Base-by-base conservation (phyloP, 2,888 invertebrate species). In the Nemoura dubitans region DNA sequence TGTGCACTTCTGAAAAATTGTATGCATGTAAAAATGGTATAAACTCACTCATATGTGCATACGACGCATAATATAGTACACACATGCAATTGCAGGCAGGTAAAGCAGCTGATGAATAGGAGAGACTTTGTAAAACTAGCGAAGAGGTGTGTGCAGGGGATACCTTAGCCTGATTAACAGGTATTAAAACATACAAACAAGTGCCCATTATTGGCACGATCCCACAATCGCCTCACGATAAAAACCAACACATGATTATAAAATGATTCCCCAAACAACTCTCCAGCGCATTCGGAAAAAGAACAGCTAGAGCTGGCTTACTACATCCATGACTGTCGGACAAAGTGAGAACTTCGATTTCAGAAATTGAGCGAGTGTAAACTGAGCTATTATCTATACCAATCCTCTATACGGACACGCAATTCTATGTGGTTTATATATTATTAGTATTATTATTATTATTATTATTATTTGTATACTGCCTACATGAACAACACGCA, bases 181-280 rank as follows among this genome's bases (percentile, higher is more conserved):
- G 84, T 76, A 84, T 84, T 84, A 84, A 84, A 84, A 59, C 84
- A 84, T 59, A 76, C 59, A 84, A 81, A 84, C 84, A 84, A 84
- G 84, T 84, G 59, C 59, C 59, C 84, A 84, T 84, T 84, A 84
- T 84, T 59, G 59, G 29, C 59, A 84, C 59, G 59, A 59, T 29
- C 29, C 81, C 30, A 30, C 28, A 78, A 78, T 6, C 78, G 28
- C 27, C 16, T 7, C 78, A 78, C 78, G 78, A 78, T 78, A 78
- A 59, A 59, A 59, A 59, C 59, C 59, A 59, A 59, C 59, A 59
- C 59, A 59, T 21, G 59, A 59, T 59, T 59, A 59, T 59, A 7
- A 59, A 59, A 59, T 59, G 59, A 59, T 59, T 59, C 14, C 21
- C 59, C 59, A 59, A 59, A 59, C 59, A 59, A 59, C 59, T 59